phyloP scores from a whole-genome alignment of 2,797 vertebrate genomes.

The Myripristis jacobus region DNA sequence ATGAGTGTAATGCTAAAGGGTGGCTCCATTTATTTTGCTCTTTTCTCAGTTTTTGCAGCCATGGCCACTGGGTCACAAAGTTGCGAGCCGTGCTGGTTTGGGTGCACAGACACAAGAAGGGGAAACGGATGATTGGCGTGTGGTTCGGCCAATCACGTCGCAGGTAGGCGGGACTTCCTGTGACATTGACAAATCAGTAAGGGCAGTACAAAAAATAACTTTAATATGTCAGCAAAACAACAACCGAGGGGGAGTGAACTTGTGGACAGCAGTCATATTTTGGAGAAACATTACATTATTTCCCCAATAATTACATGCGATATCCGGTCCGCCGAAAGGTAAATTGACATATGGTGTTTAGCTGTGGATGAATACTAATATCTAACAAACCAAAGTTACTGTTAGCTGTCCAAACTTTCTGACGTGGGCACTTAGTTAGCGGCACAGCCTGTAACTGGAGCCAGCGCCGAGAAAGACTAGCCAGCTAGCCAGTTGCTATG shows the following conservation, averaged over 20 bases:
- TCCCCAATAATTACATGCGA: constrained; percentile 41
- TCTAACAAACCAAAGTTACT: not conserved
- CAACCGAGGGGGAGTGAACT: constrained; percentile 79
- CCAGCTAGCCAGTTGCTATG: constrained; percentile 50
- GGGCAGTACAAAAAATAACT: constrained; percentile 58
- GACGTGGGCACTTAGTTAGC: constrained; percentile 28
- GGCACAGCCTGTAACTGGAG: constrained; percentile 9
- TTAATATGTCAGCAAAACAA: constrained; percentile 81
- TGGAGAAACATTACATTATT: constrained; percentile 74
- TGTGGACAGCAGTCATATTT: constrained; percentile 80
- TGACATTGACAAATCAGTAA: constrained; percentile 79
- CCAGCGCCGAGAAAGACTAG: constrained; percentile 35
- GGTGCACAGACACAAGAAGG: constrained; percentile 25
- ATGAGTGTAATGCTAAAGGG: no score
- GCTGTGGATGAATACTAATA: rapidly evolving
- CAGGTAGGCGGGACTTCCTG: constrained; percentile 62
- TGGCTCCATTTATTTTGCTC: no score
- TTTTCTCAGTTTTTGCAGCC: no score
- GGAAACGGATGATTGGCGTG: constrained; percentile 40
- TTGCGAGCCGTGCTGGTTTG: constrained; percentile 42
- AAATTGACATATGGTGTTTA: constrained; percentile 35
- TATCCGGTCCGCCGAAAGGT: constrained; percentile 67
- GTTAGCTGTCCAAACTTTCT: constrained; percentile 63
- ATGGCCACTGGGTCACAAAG: constrained; percentile 14
- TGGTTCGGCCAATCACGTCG: constrained; percentile 61